Base-by-base conservation (phyloP, 1,140 invertebrate species). In the Catajapyx aquilonaris region DNA sequence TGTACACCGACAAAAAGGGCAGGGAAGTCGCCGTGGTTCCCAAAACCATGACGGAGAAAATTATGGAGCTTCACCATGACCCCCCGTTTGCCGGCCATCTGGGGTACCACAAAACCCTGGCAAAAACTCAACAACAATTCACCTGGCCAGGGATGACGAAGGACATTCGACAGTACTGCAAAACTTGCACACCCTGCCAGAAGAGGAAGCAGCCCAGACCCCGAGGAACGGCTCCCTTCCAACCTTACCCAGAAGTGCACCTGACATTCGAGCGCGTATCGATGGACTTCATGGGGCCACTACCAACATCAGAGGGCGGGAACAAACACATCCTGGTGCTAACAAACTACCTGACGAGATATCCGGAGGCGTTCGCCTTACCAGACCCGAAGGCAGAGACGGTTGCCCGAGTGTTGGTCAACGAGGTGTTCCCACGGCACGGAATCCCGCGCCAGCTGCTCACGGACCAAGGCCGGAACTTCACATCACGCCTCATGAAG, bases 111-210 rank as follows among this genome's bases (percentile, higher is more conserved):
- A 48, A 52, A 47, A 56, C 52, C 4, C 51, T 46, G 5, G 40
- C 48, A 20, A 46, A 46, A 47, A 52, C 58, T 11, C 43, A 50
- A 31, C 35, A 48, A n/a, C 39, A 52, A 20, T 48, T 11, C 39
- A 54, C 45, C 42, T 58, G 53, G 56, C 37, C 46, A 38, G 45
- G 45, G 5, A 52, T 56, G 49, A 52, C 48, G 34, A 35, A 48
- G n/a, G 46, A 51, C 20, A 35, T 48, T 49, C 37, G 44, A 47
- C 7, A 55, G 49, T 34, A 42, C 54, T 9, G 42, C 48, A 30
- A 40, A 32, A 0, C 23, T 28, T 57, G 57, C 41, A 5, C 37
- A 18, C 47, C 31, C 3, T 56, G 53, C 39, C 55, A 59, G 44
- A 43, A 43, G 23, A 50, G 49, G 34, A 58, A 56, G 49, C 43